Evolutionary conservation across 2,113 vertebrate species (phyloP).

Genomic region (Ellobius talpinus): DNA sequence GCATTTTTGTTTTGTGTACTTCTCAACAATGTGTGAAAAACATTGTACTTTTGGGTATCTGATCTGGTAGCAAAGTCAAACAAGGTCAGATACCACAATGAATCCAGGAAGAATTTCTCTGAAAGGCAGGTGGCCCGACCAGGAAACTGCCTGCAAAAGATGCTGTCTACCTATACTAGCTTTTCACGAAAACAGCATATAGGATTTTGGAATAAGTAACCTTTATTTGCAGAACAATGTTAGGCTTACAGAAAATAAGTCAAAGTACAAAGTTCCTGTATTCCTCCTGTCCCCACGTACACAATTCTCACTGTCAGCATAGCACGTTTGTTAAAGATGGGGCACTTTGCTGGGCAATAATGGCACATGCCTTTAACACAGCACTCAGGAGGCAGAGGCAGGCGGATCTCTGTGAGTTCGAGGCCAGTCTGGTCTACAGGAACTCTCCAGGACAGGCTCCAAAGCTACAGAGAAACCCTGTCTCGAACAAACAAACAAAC

Average conservation of each 20-base stretch:
- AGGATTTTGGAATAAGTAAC: background rate
- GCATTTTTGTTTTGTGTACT: constrained; percentile 3
- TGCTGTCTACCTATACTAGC: background rate
- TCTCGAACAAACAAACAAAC: too few species aligned
- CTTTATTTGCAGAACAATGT: background rate
- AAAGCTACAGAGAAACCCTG: too few species aligned
- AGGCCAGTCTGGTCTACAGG: too few species aligned
- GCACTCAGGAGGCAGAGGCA: too few species aligned
- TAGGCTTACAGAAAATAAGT: background rate
- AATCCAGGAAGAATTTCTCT: constrained; percentile 8
- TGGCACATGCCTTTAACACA: too few species aligned
- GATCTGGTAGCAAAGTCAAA: background rate
- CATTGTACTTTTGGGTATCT: background rate
- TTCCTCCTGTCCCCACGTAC: too few species aligned
- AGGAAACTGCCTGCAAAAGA: background rate
- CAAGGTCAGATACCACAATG: background rate
- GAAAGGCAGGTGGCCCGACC: background rate
- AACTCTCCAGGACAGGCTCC: too few species aligned
- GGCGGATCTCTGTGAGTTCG: too few species aligned
- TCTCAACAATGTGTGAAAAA: constrained; percentile 35
- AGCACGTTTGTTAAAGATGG: background rate
- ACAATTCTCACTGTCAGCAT: background rate
- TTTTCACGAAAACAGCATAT: background rate
- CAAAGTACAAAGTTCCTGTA: background rate
- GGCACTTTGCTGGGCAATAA: too few species aligned